Conservation (phyloP, 2,113 vertebrate species). For the Candoia aspera region DNA sequence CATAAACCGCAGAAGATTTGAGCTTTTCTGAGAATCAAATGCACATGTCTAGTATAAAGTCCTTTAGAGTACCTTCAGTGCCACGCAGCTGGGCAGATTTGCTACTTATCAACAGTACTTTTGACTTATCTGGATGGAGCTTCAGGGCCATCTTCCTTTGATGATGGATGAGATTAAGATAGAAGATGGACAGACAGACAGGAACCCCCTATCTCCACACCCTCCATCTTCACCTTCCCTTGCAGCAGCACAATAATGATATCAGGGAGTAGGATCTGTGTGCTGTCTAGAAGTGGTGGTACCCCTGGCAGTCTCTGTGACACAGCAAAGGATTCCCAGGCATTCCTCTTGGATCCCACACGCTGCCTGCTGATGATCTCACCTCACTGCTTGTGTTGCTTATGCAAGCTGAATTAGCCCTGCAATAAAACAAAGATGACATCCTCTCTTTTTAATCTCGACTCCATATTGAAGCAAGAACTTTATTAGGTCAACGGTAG, state of each 20-base stretch:
- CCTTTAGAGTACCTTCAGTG: not conserved
- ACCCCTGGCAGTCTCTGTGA: not conserved
- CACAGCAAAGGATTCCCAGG: not conserved
- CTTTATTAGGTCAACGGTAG: not conserved
- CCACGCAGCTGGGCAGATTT: not conserved
- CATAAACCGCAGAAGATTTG: not conserved
- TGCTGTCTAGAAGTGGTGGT: not conserved
- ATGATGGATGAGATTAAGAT: too few relatives aligned
- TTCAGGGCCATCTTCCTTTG: too few relatives aligned
- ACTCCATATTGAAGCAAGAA: not conserved
- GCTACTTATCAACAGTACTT: not conserved
- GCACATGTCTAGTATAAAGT: not conserved
- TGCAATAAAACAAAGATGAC: not conserved
- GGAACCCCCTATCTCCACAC: not conserved
- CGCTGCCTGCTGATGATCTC: not conserved
- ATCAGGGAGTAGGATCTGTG: not conserved
- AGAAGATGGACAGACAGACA: too few relatives aligned
- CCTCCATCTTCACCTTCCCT: not conserved
- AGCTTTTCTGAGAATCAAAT: not conserved
- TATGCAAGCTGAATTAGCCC: not conserved
- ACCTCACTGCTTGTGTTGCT: not conserved
- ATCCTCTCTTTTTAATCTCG: not conserved
- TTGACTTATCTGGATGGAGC: too few relatives aligned
- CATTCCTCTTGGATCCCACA: not conserved
- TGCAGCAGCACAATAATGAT: not conserved